Evolutionary conservation across 2,113 vertebrate species (phyloP).

Genomic region (Copsychus sechellarum): DNA sequence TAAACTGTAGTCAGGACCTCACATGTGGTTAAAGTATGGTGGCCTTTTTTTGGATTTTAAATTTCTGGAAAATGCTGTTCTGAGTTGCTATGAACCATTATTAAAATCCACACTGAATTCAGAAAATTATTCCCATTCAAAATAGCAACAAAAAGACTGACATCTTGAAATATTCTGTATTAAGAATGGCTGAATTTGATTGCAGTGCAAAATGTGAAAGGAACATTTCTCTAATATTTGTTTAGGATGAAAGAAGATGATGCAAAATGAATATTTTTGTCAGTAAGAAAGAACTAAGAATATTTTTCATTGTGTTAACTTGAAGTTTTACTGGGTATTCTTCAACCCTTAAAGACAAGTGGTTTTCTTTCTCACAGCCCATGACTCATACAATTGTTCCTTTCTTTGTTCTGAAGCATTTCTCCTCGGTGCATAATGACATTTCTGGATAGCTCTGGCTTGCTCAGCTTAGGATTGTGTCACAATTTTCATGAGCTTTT

Average conservation of each 20-base stretch:
- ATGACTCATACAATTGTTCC: slow-evolving; percentile 49
- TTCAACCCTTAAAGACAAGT: neutral
- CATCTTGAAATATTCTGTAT: neutral
- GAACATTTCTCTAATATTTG: neutral
- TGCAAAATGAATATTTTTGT: neutral
- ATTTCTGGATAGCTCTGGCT: slow-evolving; percentile 30
- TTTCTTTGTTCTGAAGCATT: slow-evolving; percentile 11
- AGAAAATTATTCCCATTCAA: neutral
- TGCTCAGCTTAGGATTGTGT: neutral
- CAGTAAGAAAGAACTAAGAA: neutral
- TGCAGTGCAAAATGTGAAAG: neutral
- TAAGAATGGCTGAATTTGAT: neutral
- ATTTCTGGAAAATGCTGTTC: neutral
- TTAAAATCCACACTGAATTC: neutral
- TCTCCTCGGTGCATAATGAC: neutral
- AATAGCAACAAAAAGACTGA: neutral
- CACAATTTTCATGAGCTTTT: slow-evolving; percentile 10
- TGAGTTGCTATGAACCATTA: neutral
- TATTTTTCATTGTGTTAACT: neutral
- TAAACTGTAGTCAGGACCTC: neutral
- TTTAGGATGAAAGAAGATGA: neutral
- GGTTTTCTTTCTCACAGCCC: neutral
- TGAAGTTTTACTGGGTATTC: neutral
- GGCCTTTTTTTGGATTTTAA: neutral
- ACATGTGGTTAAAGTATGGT: neutral